Evolutionary conservation across 2,888 invertebrate genomes (phyloP), one percentile per base, ranked within the genome.

Genomic region (Plutella xylostella): DNA sequence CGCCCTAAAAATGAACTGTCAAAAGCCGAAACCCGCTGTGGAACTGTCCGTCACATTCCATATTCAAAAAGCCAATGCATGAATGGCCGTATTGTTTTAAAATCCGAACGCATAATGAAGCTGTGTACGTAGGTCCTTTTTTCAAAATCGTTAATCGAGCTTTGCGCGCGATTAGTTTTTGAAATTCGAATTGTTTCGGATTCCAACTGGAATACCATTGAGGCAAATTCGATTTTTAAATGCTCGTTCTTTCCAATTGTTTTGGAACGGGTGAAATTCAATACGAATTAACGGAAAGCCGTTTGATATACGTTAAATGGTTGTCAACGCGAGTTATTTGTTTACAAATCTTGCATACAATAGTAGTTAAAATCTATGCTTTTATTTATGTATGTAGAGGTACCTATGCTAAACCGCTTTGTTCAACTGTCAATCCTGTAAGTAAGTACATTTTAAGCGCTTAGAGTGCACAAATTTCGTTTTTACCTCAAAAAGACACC

Each of bases 51-150:
- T 76, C 77, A 78, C 69, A 63, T 72, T 72, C 70, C 69, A 68
- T 71, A 79, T 77, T 79, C 78, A 77, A 78, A 78, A 63, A 60
- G 56, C 66, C 68, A 63, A 67, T 65, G 67, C 53, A 57, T 74
- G 77, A 78, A 80, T 74, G 68, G 65, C 60, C 52, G 70, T 67
- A 79, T 82, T 80, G 82, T 82, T 82, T 80, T 79, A 77, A 72
- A 72, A 67, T 70, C 62, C 68, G 65, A 70, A 72, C 65, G 64
- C 65, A 73, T 72, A 74, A 77, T 75, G 68, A 73, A 71, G n/a
- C n/a, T n/a, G n/a, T n/a, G n/a, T n/a, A n/a, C n/a, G n/a, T n/a
- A n/a, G 64, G 62, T 71, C 65, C 58, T 58, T 71, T 70, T 70
- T 68, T 62, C 54, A 56, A 62, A 74, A 72, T 75, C 74, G 70